A percentile compares a stretch with the other conserved stretches of the same genome.
Evolutionary conservation across 2,888 invertebrate genomes (phyloP).

Genomic region (Platerodrilus igneus): DNA sequence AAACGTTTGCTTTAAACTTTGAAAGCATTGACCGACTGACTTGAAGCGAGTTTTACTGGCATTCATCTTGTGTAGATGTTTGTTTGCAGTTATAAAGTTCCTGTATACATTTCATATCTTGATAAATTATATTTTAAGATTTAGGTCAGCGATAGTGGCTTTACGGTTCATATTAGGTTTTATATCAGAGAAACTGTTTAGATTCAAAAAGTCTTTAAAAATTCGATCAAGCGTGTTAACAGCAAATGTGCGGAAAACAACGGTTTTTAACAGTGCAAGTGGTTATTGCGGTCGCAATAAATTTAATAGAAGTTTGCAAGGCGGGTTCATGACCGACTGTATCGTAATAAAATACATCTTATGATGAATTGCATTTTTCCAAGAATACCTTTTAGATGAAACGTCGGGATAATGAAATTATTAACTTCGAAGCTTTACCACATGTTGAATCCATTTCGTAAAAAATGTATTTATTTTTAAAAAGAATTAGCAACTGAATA

Average conservation of each 20-base stretch:
- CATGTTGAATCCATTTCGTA: too few relatives aligned
- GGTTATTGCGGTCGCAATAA: constrained; percentile 17
- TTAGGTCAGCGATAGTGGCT: constrained; percentile 31
- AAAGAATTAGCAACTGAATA: too few relatives aligned
- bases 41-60: constrained; percentile 18
- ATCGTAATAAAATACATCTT: too few relatives aligned
- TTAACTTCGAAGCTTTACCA: too few relatives aligned
- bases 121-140: constrained; percentile 33
- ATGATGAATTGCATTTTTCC: too few relatives aligned
- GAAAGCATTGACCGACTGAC: constrained; percentile 23
- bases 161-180: constrained; percentile 18
- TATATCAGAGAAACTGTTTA: constrained; percentile 17
- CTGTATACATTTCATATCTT: constrained; percentile 27
- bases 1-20: constrained; percentile 22
- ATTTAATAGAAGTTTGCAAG: constrained; percentile 21
- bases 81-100: constrained; percentile 26
- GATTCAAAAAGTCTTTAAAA: constrained; percentile 6
- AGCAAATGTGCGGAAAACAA: constrained; percentile 13
- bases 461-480: too few relatives aligned
- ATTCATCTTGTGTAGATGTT: constrained; percentile 22
- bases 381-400: too few relatives aligned
- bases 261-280: constrained; percentile 12
- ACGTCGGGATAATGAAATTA: too few relatives aligned
- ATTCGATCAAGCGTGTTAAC: constrained; percentile 4
- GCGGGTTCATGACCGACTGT: too few relatives aligned